These are phyloP conservation scores for Daboia siamensis DNA, from an alignment of 2,113 vertebrate species.

Conservation along the genomic window DNA sequence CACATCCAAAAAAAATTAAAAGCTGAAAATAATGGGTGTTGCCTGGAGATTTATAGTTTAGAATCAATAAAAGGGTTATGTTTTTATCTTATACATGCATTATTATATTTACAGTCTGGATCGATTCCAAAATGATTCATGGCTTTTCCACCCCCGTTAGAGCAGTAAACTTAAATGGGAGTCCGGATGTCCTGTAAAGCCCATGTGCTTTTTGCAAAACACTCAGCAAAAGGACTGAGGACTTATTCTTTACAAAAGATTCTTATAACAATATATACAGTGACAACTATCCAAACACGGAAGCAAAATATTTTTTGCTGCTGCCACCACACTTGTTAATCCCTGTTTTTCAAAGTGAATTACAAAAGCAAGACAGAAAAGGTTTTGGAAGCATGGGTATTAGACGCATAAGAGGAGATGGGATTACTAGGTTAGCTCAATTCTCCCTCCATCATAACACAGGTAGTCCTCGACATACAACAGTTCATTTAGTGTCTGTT, in stretches of 20 bases:
- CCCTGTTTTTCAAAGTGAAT: not conserved
- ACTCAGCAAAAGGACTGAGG: not conserved
- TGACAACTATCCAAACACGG: not conserved
- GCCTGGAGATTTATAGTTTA: not conserved
- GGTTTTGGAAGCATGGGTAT: not conserved
- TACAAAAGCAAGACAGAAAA: not conserved
- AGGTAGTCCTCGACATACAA: not conserved
- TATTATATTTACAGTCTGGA: not conserved
- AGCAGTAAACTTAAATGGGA: not conserved
- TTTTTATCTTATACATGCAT: not conserved
- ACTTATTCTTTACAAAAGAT: not conserved
- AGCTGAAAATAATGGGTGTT: too few relatives aligned
- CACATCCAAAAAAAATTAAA: not conserved
- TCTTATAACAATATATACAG: not conserved
- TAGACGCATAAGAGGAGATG: not conserved
- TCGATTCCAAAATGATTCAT: not conserved
- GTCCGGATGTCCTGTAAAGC: not conserved
- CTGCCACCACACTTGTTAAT: not conserved
- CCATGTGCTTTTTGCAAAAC: not conserved
- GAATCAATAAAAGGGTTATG: not conserved
- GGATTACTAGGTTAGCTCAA: not conserved
- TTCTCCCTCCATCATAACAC: not conserved
- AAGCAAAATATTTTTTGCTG: not conserved
- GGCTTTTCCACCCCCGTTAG: not conserved
- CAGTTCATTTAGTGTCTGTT: not conserved